These are phyloP conservation scores for Coenonympha arcania DNA, from an alignment of 2,888 invertebrate species.

Conservation along the genomic window DNA sequence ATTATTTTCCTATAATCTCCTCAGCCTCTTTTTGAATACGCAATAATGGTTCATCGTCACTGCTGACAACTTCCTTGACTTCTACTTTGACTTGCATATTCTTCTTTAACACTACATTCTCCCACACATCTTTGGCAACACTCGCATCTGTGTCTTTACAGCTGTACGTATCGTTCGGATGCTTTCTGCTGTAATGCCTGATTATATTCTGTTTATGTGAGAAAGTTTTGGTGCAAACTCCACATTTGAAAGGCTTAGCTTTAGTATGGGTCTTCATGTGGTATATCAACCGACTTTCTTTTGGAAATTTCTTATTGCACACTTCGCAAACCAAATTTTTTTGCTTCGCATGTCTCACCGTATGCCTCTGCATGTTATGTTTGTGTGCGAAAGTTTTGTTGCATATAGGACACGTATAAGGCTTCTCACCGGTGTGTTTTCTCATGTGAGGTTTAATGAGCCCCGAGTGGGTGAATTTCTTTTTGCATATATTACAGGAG, in stretches of 20 bases:
- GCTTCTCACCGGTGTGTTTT: slow-evolving; percentile 46
- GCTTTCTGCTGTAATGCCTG: slow-evolving; percentile 51
- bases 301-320: slow-evolving; percentile 50
- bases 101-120: slow-evolving; percentile 37
- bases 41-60: slow-evolving; percentile 6
- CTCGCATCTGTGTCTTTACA: slow-evolving; percentile 49
- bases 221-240: slow-evolving; percentile 46
- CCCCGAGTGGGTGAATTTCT: slow-evolving; percentile 34
- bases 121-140: slow-evolving; percentile 46
- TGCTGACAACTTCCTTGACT: slow-evolving; percentile 17
- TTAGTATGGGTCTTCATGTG: slow-evolving; percentile 52
- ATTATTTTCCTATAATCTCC: slow-evolving; percentile 6
- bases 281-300: slow-evolving; percentile 50
- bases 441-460: slow-evolving; percentile 44
- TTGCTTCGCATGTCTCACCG: slow-evolving; percentile 39
- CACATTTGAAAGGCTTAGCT: slow-evolving; percentile 48
- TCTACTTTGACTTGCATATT: slow-evolving; percentile 20
- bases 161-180: slow-evolving; percentile 43
- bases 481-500: slow-evolving; percentile 38
- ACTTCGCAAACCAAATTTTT: slow-evolving; percentile 50
- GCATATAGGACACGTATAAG: slow-evolving; percentile 42
- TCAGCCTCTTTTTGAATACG: slow-evolving; percentile 8
- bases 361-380: slow-evolving; percentile 53
- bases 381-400: slow-evolving; percentile 47
- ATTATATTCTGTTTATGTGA: slow-evolving; percentile 55